phyloP scores from a whole-genome alignment of 2,113 vertebrate genomes.

The Cavia porcellus region DNA sequence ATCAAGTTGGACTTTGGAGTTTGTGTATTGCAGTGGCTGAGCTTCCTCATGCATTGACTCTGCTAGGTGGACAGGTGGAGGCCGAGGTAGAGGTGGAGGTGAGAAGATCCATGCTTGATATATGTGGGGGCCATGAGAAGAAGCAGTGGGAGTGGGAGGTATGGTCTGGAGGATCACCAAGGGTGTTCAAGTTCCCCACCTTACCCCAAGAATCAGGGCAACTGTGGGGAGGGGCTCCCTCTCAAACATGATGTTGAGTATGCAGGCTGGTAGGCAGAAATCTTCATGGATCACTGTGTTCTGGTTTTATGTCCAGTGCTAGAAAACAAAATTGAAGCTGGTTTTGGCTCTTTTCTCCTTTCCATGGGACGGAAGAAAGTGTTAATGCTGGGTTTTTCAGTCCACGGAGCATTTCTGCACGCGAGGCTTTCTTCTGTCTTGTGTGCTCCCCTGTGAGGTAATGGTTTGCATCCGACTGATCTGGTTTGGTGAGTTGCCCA shows the following conservation, averaged over 20 bases:
- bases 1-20: neutral
- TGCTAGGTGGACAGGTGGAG: neutral
- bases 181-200: neutral
- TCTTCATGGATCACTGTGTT: neutral
- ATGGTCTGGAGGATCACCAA: neutral
- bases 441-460: neutral
- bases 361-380: slow-evolving; percentile 16
- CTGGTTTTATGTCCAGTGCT: neutral
- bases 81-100: neutral
- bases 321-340: neutral
- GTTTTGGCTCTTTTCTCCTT: neutral
- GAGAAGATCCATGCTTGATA: neutral
- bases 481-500: slow-evolving; percentile 10
- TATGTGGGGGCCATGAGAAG: neutral
- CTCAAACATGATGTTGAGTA: neutral
- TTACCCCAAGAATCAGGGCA: neutral
- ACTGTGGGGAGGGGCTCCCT: neutral
- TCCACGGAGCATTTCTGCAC: neutral
- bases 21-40: neutral
- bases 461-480: slow-evolving; percentile 37
- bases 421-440: neutral
- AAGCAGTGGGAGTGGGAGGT: neutral
- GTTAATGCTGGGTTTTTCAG: neutral
- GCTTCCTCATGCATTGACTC: neutral
- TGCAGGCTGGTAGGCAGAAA: neutral